Evolutionary conservation across 2,113 vertebrate genomes (phyloP).

Genomic region (Poeciliopsis prolifica): DNA sequence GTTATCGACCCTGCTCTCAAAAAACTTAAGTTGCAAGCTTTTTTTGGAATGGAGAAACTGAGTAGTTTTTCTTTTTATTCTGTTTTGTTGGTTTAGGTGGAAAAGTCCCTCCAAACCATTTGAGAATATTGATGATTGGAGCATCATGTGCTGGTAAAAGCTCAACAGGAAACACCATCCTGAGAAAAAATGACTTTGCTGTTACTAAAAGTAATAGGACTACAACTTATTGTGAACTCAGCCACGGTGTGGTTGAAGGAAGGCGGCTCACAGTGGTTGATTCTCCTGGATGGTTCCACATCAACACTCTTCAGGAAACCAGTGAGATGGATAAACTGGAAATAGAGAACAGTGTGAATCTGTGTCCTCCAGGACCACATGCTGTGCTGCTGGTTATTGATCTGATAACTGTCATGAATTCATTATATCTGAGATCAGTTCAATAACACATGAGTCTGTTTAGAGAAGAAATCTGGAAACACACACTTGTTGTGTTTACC

Average conservation of each 20-base stretch:
- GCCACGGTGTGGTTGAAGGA: background rate
- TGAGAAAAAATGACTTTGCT: background rate
- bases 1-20: too few species aligned
- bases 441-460: conserved; percentile 17
- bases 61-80: too few species aligned
- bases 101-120: background rate
- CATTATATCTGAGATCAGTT: fast-evolving
- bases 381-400: conserved; percentile 5
- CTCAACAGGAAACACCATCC: conserved; percentile 8
- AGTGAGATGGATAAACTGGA: conserved; percentile 29
- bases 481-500: conserved; percentile 18
- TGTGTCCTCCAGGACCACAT: conserved; percentile 26
- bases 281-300: conserved; percentile 16
- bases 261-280: conserved; percentile 21
- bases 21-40: too few species aligned
- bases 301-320: conserved; percentile 23
- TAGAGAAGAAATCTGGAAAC: conserved; percentile 12
- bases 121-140: conserved; percentile 18
- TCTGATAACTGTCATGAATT: background rate
- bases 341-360: conserved; percentile 15
- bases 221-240: background rate
- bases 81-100: conserved; percentile 1
- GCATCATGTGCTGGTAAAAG: background rate
- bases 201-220: too few species aligned
- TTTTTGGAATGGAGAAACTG: too few species aligned